These are phyloP conservation scores for Hydrophis major DNA, from an alignment of 2,797 vertebrate species.

Conservation along the genomic window DNA sequence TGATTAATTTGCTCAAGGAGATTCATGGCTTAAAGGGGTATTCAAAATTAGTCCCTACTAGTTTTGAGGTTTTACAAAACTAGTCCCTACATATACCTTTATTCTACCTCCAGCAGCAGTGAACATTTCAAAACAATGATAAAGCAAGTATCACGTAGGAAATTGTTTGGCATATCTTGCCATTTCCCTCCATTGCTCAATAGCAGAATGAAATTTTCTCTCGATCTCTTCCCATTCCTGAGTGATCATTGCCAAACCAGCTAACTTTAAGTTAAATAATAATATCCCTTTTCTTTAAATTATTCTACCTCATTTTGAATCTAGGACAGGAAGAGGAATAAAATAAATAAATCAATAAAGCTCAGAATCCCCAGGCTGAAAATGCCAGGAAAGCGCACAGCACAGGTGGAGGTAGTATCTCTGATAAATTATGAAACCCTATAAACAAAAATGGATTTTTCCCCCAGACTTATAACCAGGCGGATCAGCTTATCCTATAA, in stretches of 20 bases:
- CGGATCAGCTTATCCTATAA: conserved; percentile 3
- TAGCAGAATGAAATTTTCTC: not conserved
- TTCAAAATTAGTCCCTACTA: not conserved
- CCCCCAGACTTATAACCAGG: not conserved
- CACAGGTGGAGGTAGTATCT: not conserved
- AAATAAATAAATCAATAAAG: conserved; percentile 37
- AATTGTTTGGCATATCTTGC: not conserved
- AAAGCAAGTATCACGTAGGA: not conserved
- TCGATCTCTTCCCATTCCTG: not conserved
- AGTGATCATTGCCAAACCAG: conserved; percentile 6
- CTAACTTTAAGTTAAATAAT: conserved; percentile 11
- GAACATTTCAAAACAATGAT: not conserved
- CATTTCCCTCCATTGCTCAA: not conserved
- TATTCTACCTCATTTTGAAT: conserved; percentile 22
- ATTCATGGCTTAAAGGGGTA: not conserved
- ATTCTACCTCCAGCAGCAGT: not conserved
- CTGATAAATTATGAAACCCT: conserved; percentile 2
- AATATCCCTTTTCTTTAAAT: conserved; percentile 15
- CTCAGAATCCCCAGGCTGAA: conserved; percentile 23
- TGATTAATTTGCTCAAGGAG: not conserved
- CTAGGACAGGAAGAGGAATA: conserved; percentile 23
- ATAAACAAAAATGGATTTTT: conserved; percentile 14
- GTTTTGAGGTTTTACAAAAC: not conserved
- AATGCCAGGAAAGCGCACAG: not conserved
- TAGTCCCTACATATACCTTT: not conserved